Base-by-base conservation (phyloP, 2,113 vertebrate genomes). In the Diphyllodes magnificus region DNA sequence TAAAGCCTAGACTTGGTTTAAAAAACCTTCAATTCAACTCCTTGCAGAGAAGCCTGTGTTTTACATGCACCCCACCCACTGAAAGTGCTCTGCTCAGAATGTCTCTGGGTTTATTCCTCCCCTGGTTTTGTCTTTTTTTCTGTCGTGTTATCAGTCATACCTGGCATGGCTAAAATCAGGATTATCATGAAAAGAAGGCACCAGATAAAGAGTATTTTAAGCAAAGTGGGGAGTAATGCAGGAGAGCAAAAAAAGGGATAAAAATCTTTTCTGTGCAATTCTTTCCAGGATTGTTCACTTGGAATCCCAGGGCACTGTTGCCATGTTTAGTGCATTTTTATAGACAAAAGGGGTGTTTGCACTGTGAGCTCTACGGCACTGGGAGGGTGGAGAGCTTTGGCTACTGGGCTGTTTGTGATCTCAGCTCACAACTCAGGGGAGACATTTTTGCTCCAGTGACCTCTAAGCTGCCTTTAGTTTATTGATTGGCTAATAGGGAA, bases 401-500 rank as follows among this genome's bases (percentile, higher is more conserved):
- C 68, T 83, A 40, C 61, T 7, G 4, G 25, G 45, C 73, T 80
- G 15, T 44, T 87, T 88, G 66, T 79, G 86, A 92, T 28, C 61
- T 56, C 42, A 68, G 47, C 63, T 88, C 83, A 57, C 5, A 23
- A 33, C 76, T 90, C 65, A 66, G 30, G 65, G 59, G 88, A 82
- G 56, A 61, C 42, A 37, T 51, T 90, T 71, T 22, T 96, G 76
- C 88, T 85, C 92, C 76, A 31, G 6, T 94, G 73, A 94, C 91
- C 93, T 92, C 95, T 85, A 83, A 96, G 77, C 51, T 90, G 84
- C 68, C 73, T 88, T 91, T 72, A 93, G 63, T 35, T 95, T 96
- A 96, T 85, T 93, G 72, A 96, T 96, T 95, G 84, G 77, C 92
- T 97, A 95, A 94, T 66, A 95, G 83, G 80, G 86, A 86, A 94